phyloP scores from a whole-genome alignment of 1,140 invertebrate genomes.

The Eurosta solidaginis region DNA sequence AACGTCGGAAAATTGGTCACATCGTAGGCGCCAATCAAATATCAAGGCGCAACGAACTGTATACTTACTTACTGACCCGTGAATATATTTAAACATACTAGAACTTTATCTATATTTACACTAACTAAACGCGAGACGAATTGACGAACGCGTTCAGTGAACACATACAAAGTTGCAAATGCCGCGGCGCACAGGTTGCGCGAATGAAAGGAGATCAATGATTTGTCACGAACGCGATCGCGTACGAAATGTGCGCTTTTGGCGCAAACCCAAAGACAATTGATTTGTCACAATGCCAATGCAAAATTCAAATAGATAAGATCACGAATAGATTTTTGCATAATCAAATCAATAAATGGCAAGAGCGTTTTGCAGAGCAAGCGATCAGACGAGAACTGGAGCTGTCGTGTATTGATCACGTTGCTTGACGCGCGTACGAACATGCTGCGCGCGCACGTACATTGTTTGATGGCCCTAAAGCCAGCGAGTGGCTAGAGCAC shows the following conservation, averaged over 20 bases:
- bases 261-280: slow-evolving; percentile 41
- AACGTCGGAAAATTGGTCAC: neutral
- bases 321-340: slow-evolving; percentile 41
- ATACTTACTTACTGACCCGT: too few species aligned
- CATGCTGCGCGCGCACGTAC: slow-evolving; percentile 12
- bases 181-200: neutral
- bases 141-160: neutral
- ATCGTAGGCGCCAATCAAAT: neutral
- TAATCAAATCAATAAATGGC: slow-evolving; percentile 45
- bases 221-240: slow-evolving; percentile 30
- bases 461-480: slow-evolving; percentile 10
- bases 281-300: slow-evolving; percentile 47
- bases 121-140: slow-evolving; percentile 12
- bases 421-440: too few species aligned
- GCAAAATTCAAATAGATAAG: slow-evolving; percentile 31
- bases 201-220: neutral
- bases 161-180: neutral
- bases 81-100: too few species aligned
- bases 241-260: slow-evolving; percentile 26
- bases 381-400: too few species aligned
- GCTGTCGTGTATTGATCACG: too few species aligned
- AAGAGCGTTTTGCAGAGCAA: too few species aligned
- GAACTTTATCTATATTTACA: neutral
- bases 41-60: neutral
- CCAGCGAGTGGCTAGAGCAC: too few species aligned